Base-by-base conservation (phyloP, 2,113 vertebrate genomes). In the Rynchops niger region DNA sequence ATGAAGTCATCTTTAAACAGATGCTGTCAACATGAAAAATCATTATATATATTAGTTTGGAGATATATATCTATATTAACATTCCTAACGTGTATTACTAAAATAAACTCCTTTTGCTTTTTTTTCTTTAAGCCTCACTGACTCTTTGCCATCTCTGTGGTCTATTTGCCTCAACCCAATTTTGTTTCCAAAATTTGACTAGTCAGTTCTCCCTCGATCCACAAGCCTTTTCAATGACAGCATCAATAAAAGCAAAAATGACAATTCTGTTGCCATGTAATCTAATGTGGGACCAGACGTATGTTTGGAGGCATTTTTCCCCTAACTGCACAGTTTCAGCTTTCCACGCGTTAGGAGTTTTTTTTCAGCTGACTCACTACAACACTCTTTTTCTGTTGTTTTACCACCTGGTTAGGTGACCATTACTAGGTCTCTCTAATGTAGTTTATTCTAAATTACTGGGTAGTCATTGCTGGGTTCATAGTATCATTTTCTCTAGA, bases 21-120 rank as follows among this genome's bases (percentile, higher is more conserved):
- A 49, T 65, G 40, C 71, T 88, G 72, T 84, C 77, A 89, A 70
- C 11, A 30, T 53, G 34, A 86, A 89, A 96, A 88, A 56, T 81
- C 15, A 43, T 89, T 61, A 26, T 77, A 49, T 77, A 9, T 82
- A 52, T 59, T 36, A 26, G 16, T 77, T 50, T 77, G 34, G 26
- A 80, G 49, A 61, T 34, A 32, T 6, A 7, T 61, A 40, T 63
- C n/a, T 82, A 4, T 50, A 40, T 65, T 78, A 66, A 65, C 26
- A 6, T 61, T 77, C 18, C 62, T 86, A 88, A 86, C 17, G 13
- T 91, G 23, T 66, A 27, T 86, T 63, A 77, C 42, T 82, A 59
- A 82, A 87, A 59, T 38, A 25, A 81, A 11, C 6, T 23, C 5
- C 69, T 67, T 25, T 29, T 45, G 6, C 4, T 16, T 65, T 55